These are phyloP conservation scores for Neotoxoptera formosana DNA, from an alignment of 1,140 invertebrate genomes.

Conservation along the genomic window DNA sequence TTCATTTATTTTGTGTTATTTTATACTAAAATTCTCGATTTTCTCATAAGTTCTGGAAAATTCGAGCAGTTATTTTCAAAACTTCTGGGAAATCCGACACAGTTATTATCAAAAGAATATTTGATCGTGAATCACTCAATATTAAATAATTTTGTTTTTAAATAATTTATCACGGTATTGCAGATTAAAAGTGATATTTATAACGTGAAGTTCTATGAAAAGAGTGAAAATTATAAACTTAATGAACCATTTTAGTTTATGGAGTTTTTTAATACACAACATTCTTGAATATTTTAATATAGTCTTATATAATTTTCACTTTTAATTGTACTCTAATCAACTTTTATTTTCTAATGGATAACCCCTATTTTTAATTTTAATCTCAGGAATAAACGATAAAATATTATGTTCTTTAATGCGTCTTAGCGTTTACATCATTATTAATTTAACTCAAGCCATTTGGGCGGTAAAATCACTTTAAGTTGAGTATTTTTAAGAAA, in stretches of 20 bases:
- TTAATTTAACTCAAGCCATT: conserved; percentile 3
- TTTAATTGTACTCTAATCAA: background rate
- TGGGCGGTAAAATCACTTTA: background rate
- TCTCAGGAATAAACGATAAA: background rate
- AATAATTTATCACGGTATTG: background rate
- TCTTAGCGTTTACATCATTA: background rate
- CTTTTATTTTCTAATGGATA: background rate
- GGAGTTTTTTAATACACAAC: background rate
- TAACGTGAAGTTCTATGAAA: background rate
- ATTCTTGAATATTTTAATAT: conserved; percentile 2
- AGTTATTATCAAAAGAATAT: background rate
- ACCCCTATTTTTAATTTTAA: background rate
- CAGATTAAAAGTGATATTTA: background rate
- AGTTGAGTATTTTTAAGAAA: background rate
- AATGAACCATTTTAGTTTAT: background rate
- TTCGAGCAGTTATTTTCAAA: no score
- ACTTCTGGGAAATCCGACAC: no score
- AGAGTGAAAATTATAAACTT: background rate
- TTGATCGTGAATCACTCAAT: background rate
- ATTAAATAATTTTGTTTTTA: background rate
- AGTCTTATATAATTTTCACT: background rate
- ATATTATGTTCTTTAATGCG: background rate
- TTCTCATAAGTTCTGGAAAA: no score
- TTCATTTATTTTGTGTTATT: background rate
- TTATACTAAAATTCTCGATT: background rate